These are phyloP conservation scores for Stomatorhinus walkeri DNA, from an alignment of 2,797 vertebrate species.

Conservation along the genomic window DNA sequence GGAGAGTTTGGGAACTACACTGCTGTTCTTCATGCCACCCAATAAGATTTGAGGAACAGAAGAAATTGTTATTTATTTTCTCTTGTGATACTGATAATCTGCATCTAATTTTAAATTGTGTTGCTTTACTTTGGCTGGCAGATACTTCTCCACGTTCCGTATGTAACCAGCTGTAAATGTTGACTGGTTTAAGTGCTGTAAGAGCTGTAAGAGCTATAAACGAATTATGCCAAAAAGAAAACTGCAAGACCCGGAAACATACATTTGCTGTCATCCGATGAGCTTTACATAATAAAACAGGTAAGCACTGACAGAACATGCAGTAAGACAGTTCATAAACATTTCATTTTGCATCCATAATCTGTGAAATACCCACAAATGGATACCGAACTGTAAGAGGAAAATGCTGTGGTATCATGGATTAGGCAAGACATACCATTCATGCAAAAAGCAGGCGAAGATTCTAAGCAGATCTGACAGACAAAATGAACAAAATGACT, in stretches of 20 bases:
- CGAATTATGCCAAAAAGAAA: constrained; percentile 1
- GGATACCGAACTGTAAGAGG: constrained; percentile 36
- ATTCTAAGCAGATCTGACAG: constrained; percentile 53
- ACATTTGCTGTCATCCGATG: constrained; percentile 28
- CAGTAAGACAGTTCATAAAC: constrained; percentile 38
- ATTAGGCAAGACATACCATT: constrained; percentile 48
- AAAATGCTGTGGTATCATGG: constrained; percentile 61
- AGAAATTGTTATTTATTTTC: neutral
- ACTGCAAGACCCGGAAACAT: neutral
- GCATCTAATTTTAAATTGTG: neutral
- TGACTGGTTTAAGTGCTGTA: neutral
- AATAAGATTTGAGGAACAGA: neutral
- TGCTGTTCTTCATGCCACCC: neutral
- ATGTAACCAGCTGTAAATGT: neutral
- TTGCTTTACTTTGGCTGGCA: neutral
- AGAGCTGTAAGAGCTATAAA: neutral
- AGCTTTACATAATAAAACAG: constrained; percentile 31
- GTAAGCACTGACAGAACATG: constrained; percentile 36
- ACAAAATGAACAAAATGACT: constrained; percentile 49
- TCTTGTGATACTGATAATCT: neutral
- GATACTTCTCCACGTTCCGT: neutral
- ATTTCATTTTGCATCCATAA: constrained; percentile 43
- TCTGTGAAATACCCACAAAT: constrained; percentile 42
- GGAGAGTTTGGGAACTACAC: neutral
- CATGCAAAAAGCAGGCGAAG: constrained; percentile 45